phyloP scores from a whole-genome alignment of 2,797 vertebrate species.

The Dicrostonyx torquatus region DNA sequence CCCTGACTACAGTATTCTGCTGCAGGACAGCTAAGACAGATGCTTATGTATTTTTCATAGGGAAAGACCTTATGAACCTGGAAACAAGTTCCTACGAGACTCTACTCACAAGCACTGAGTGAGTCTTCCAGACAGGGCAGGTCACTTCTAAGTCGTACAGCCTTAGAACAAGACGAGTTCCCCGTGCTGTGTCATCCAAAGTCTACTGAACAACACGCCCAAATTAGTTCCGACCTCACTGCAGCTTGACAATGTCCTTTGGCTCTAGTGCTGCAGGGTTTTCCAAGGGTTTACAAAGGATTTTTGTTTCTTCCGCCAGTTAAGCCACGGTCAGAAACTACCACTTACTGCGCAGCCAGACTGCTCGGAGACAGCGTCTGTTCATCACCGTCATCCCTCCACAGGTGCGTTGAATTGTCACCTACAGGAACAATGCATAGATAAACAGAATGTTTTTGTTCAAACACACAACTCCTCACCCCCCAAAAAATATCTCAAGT shows the following conservation, averaged over 20 bases:
- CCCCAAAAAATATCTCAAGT: not conserved
- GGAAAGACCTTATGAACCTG: not conserved
- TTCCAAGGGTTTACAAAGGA: not conserved
- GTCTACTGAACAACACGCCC: not conserved
- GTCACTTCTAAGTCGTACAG: not conserved
- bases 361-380: slow-evolving; percentile 78
- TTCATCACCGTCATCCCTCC: slow-evolving; percentile 71
- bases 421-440: slow-evolving; percentile 52
- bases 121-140: not conserved
- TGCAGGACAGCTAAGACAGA: not conserved
- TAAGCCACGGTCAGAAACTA: not conserved
- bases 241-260: not conserved
- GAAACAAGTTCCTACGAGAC: not conserved
- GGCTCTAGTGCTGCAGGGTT: not conserved
- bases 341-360: slow-evolving; percentile 85
- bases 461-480: not conserved
- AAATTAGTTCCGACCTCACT: not conserved
- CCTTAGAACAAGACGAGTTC: not conserved
- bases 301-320: not conserved
- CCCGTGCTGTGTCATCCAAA: not conserved
- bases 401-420: slow-evolving; percentile 71
- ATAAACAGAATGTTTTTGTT: slow-evolving; percentile 2
- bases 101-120: not conserved
- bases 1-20: not conserved
- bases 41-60: not conserved